Conservation (phyloP, 2,797 vertebrate genomes). For the Acanthurus lineatus region DNA sequence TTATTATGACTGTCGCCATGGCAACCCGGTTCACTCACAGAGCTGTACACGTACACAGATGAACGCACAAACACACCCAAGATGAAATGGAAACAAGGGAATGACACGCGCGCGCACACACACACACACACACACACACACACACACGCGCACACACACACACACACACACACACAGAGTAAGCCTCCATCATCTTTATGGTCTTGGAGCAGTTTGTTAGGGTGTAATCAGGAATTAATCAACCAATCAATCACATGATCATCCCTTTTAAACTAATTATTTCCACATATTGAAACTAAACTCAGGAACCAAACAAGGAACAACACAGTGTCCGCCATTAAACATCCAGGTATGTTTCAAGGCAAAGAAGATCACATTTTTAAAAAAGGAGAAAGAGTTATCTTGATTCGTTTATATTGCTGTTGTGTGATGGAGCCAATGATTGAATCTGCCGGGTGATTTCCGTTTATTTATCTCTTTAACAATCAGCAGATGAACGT, state of each 20-base stretch:
- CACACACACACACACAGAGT: slow-evolving; percentile 4
- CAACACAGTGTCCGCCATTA: not conserved
- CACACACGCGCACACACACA: slow-evolving; percentile 17
- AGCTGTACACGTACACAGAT: not conserved
- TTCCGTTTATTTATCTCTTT: not conserved
- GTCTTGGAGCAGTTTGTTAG: not conserved
- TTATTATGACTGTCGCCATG: slow-evolving; percentile 83
- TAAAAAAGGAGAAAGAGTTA: not conserved
- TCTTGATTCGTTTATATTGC: not conserved
- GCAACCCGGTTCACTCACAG: slow-evolving; percentile 54
- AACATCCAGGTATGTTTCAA: not conserved
- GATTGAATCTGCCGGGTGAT: not conserved
- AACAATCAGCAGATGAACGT: not conserved
- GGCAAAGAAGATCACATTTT: not conserved
- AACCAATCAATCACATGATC: not conserved
- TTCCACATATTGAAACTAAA: not conserved
- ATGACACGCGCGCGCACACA: slow-evolving; percentile 20
- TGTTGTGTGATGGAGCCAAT: not conserved
- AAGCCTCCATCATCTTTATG: slow-evolving; percentile 18
- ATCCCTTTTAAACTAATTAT: slow-evolving; percentile 5
- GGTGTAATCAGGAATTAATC: slow-evolving; percentile 5
- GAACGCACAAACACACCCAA: slow-evolving; percentile 17
- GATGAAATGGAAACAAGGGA: slow-evolving; percentile 22
- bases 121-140: slow-evolving; percentile 8
- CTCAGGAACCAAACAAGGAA: not conserved